Evolutionary conservation across 2,888 invertebrate species (phyloP).

Genomic region (Mesoligia furuncula): DNA sequence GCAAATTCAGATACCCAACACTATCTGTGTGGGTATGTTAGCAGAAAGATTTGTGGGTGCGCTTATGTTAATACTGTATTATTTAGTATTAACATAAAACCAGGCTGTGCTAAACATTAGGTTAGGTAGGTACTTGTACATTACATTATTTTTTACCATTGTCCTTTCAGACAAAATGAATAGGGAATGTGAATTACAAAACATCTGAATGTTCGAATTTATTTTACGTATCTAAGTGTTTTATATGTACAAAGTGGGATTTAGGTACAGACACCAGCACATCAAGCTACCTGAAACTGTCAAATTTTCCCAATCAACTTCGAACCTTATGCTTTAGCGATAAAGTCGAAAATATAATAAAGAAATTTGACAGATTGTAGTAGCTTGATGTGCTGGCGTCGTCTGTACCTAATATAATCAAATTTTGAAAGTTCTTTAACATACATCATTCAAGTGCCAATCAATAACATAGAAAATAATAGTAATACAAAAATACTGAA

Average conservation of each 20-base stretch:
- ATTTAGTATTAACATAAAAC: background rate
- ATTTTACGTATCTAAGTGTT: slow-evolving; percentile 56
- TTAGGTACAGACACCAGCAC: background rate
- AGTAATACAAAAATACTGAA: slow-evolving; percentile 61
- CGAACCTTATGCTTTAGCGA: no score
- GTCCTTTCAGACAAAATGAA: slow-evolving; percentile 33
- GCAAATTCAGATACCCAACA: background rate
- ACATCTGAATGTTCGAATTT: slow-evolving; percentile 62
- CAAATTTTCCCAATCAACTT: no score
- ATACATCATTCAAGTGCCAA: slow-evolving; percentile 55
- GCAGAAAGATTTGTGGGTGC: background rate
- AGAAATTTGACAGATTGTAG: no score
- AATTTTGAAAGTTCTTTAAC: slow-evolving; percentile 49
- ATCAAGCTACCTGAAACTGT: no score
- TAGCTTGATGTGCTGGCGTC: no score
- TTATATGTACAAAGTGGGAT: slow-evolving; percentile 54
- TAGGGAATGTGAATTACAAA: slow-evolving; percentile 54
- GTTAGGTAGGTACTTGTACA: background rate
- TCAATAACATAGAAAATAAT: slow-evolving; percentile 53
- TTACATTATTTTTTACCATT: background rate
- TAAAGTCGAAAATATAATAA: no score
- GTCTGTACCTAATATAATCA: slow-evolving; percentile 14
- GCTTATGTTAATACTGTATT: background rate
- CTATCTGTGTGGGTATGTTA: background rate
- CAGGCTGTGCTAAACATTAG: background rate